Base-by-base conservation (phyloP, 2,113 vertebrate genomes). In the Ceyx margarethae region DNA sequence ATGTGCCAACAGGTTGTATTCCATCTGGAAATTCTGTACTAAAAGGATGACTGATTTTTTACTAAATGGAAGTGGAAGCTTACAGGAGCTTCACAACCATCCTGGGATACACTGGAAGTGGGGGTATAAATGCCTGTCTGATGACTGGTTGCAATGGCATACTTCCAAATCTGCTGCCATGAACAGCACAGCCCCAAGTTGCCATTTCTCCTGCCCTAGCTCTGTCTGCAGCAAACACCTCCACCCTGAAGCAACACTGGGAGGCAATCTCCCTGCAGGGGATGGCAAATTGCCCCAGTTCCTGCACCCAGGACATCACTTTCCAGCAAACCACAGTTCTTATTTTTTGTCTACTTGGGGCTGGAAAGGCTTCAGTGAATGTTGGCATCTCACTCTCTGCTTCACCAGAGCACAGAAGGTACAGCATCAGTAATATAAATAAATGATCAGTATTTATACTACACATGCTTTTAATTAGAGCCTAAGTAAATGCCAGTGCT, bases 1-100 rank as follows among this genome's bases (percentile, higher is more conserved):
- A 23, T 11, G 15, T 54, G 12, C 7, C 45, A 58, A 77, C 11
- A 45, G 0, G 0, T 18, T 1, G 2, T 45, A 66, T 74, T 20
- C 8, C 15, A 15, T 5, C 11, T 50, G 37, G 9, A 15, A 73
- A 65, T 35, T 67, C 53, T 60, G 12, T 10, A 80, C 8, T 33
- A 25, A 43, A 22, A 37, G 6, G 18, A 74, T 5, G 0, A 2
- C 54, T 22, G 23, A 7, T 80, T 88, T 92, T 66, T 43, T 54
- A 28, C 21, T 40, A 46, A 37, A 37, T 18, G 19, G 81, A 81
- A 90, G 13, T 26, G 15, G 22, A 78, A 17, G 11, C 22, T 50
- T 31, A 13, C 1, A 2, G 21, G 26, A 81, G 19, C 46, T 69
- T 73, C 72, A 69, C 29, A 21, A 45, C 9, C 13, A 89, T 21